Conservation (phyloP, 2,113 vertebrate genomes). For the Lichenostomus cassidix region DNA sequence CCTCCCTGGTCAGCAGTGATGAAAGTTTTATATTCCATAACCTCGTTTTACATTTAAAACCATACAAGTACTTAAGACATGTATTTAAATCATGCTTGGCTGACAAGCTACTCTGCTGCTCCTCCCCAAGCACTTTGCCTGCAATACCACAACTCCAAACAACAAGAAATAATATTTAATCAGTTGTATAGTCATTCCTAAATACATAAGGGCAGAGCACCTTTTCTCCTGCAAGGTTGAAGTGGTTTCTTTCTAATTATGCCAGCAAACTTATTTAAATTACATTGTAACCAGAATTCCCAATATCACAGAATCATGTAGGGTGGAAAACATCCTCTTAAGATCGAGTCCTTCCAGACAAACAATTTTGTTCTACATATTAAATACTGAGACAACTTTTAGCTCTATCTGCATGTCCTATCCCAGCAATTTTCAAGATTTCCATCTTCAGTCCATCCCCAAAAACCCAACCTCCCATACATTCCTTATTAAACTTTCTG, state of each 20-base stretch:
- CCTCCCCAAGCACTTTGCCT: not conserved
- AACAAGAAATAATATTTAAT: not conserved
- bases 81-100: not conserved
- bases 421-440: not conserved
- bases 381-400: not conserved
- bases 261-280: not conserved
- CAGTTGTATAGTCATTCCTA: not conserved
- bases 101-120: not conserved
- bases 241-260: not conserved
- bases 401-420: not conserved
- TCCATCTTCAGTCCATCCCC: not conserved
- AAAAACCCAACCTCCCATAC: fast-evolving
- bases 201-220: not conserved
- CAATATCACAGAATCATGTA: not conserved
- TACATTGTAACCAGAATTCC: not conserved
- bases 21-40: not conserved
- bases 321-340: not conserved
- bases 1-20: not conserved
- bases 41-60: not conserved
- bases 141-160: not conserved
- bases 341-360: not conserved
- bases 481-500: not conserved
- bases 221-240: not conserved
- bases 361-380: not conserved
- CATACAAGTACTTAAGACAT: not conserved